These are phyloP conservation scores for Steatornis caripensis DNA, from an alignment of 2,113 vertebrate genomes.

Conservation along the genomic window DNA sequence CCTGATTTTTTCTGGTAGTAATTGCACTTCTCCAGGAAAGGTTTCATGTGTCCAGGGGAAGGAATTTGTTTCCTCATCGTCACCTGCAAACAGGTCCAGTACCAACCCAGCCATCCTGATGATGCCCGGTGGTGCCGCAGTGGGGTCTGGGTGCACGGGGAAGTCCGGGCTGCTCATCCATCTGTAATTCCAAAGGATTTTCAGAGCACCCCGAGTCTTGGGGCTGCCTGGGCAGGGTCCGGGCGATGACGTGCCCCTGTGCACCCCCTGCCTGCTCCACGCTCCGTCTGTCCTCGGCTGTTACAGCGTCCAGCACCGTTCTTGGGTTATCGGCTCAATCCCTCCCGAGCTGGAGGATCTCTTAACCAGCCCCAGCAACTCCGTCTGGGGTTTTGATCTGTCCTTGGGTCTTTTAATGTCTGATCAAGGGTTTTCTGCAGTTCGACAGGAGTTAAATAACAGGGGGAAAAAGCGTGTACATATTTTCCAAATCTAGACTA, in stretches of 20 bases:
- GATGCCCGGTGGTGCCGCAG: background rate
- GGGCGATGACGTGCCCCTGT: background rate
- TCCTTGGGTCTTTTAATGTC: background rate
- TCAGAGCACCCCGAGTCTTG: fast-evolving
- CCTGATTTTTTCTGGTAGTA: background rate
- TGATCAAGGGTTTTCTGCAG: background rate
- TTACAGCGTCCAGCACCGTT: background rate
- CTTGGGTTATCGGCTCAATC: background rate
- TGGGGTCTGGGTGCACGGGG: background rate
- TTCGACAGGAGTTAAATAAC: background rate
- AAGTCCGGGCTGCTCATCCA: background rate
- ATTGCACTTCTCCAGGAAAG: background rate
- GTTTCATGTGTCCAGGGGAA: background rate
- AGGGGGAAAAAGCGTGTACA: background rate
- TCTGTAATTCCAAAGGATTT: background rate
- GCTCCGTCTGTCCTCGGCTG: background rate
- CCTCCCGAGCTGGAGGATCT: background rate
- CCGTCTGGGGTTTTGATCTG: background rate
- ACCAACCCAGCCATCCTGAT: background rate
- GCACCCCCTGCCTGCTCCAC: background rate
- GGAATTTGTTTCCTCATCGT: background rate
- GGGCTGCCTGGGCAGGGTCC: fast-evolving
- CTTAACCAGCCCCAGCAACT: background rate
- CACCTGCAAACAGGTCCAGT: background rate
- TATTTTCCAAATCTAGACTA: background rate